Evolutionary conservation across 2,113 vertebrate genomes (phyloP), one percentile per base, ranked within the genome.

Genomic region (Xiphophorus couchianus): DNA sequence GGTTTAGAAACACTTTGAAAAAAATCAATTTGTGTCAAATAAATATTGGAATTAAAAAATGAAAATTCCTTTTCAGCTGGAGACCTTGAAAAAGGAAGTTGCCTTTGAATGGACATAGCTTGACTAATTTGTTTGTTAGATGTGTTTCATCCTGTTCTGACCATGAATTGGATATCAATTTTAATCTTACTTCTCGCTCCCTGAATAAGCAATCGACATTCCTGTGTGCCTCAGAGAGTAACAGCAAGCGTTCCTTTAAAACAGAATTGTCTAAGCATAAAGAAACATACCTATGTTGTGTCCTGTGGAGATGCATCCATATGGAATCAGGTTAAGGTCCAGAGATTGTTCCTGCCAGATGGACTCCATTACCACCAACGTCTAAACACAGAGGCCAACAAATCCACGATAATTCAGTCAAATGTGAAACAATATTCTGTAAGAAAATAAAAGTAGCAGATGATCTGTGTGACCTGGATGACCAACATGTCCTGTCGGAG

Each of bases 401-500:
- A 0, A 17, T 0, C 39, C 31, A 71, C 4, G 7, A 13, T 22
- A 51, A 27, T 62, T 61, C 1, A 78, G 5, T 62, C 7, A 27
- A 29, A 66, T 2, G 4, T 25, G 3, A 12, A 28, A 8, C 9
- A 44, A 58, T 66, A 17, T 37, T 33, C 12, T n/a, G 17, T 58
- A 10, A 64, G n/a, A n/a, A 10, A 35, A 74, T 12, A 1, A 35
- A 48, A 8, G 9, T 10, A 39, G 51, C 29, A 13, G 30, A 74
- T 68, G 30, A 74, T 68, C 30, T 39, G 2, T 30, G 31, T 30
- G 19, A 95, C 95, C 93, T 96, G 94, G 69, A 96, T 91, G 73
- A 96, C 76, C 27, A 96, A 91, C 95, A 96, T 96, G 89, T 96
- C 95, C 89, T 96, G 95, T 30, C 95, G 77, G n/a, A 96, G 93